Conservation (phyloP, 2,888 invertebrate species). For the Neuroscelio doddi region DNA sequence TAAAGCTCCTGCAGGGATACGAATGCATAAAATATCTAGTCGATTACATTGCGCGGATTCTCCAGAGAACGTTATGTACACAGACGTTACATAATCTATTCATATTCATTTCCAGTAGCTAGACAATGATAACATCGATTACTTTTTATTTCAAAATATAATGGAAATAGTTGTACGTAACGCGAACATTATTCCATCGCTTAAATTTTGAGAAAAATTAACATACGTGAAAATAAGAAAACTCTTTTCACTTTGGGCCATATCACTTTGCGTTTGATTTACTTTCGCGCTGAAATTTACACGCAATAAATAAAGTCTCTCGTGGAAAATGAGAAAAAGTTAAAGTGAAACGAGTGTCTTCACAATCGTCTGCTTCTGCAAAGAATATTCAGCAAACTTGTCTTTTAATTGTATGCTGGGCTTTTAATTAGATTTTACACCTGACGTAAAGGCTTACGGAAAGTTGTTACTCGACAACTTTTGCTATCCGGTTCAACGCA, state of each 20-base stretch:
- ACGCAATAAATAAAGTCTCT: too few species aligned
- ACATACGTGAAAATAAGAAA: neutral
- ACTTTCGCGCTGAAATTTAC: too few species aligned
- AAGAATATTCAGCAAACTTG: neutral
- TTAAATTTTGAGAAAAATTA: neutral
- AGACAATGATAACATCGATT: neutral
- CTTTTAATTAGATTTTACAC: neutral
- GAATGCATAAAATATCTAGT: neutral
- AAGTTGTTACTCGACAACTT: neutral
- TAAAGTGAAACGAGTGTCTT: neutral
- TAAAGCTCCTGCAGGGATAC: neutral
- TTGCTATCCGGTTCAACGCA: neutral
- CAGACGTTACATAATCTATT: constrained; percentile 1
- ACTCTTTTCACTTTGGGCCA: too few species aligned
- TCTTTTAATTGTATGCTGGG: neutral
- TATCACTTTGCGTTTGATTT: too few species aligned
- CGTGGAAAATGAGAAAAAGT: neutral
- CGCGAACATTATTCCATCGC: neutral
- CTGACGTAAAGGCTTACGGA: neutral
- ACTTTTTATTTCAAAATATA: neutral
- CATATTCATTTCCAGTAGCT: constrained; percentile 5
- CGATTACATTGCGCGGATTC: neutral
- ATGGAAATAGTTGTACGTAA: neutral
- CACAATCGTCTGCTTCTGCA: too few species aligned
- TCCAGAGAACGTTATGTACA: neutral